Percentiles rank a stretch among this genome's conserved stretches.
Evolutionary conservation across 2,888 invertebrate genomes (phyloP).

Genomic region (Tipula confusa): DNA sequence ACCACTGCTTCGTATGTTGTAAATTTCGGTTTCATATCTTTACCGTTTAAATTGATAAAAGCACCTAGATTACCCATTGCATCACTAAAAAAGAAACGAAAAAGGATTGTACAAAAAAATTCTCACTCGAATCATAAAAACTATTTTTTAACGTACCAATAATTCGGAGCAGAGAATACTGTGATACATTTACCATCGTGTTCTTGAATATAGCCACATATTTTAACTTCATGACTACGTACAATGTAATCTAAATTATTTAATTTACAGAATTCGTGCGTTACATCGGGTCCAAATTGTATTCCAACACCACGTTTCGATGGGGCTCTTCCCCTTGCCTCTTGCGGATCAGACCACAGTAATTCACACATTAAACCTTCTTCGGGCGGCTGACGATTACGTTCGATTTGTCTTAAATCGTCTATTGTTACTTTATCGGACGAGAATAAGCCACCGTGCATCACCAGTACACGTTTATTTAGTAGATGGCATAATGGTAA

Average conservation of each 20-base stretch:
- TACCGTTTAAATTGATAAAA: constrained; percentile 90
- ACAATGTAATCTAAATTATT: constrained; percentile 93
- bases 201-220: constrained; percentile 90
- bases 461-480: constrained; percentile 76
- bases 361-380: constrained; percentile 98
- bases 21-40: constrained; percentile 84
- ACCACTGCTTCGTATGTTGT: constrained; percentile 93
- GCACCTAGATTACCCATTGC: constrained; percentile 99
- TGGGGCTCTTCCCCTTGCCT: constrained; percentile 78
- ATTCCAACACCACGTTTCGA: constrained; percentile 97
- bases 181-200: constrained; percentile 97
- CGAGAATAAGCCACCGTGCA: constrained; percentile 98
- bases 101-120: constrained; percentile 27
- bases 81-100: constrained; percentile 65
- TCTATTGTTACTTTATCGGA: constrained; percentile 88
- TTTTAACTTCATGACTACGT: constrained; percentile 96
- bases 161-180: constrained; percentile 99
- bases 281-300: constrained; percentile 98
- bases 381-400: constrained; percentile 96
- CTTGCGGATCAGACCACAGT: constrained; percentile 98
- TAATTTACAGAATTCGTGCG: constrained; percentile 71
- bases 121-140: background rate
- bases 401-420: constrained; percentile 80
- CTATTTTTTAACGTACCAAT: constrained; percentile 66
- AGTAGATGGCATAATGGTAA: constrained; percentile 94